Conservation (phyloP, 1,140 invertebrate genomes). For the Ips typographus region DNA sequence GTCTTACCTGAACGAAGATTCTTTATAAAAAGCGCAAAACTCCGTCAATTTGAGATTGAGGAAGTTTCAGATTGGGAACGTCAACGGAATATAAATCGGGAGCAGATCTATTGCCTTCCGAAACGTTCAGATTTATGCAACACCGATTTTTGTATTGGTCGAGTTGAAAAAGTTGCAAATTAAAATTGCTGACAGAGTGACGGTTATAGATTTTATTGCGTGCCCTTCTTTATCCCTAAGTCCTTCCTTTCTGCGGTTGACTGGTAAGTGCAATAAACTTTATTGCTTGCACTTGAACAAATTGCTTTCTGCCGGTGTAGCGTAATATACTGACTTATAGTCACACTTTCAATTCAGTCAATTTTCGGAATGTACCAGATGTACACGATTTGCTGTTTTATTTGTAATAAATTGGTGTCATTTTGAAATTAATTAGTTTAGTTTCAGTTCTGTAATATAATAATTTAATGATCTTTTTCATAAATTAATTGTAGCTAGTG, state of each 20-base stretch:
- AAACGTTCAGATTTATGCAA: slow-evolving; percentile 1
- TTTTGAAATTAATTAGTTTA: too few species aligned
- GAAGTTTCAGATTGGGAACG: slow-evolving; percentile 14
- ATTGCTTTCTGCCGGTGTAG: slow-evolving; percentile 19
- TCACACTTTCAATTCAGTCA: slow-evolving; percentile 18
- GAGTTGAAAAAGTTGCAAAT: too few species aligned
- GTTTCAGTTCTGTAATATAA: too few species aligned
- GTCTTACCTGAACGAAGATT: slow-evolving; percentile 11
- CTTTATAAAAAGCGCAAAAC: slow-evolving; percentile 14
- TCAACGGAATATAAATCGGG: slow-evolving; percentile 8
- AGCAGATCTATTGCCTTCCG: not conserved
- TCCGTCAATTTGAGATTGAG: slow-evolving; percentile 5
- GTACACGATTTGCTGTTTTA: not conserved
- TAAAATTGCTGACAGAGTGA: too few species aligned
- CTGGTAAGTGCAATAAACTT: slow-evolving; percentile 24
- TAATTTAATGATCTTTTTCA: too few species aligned
- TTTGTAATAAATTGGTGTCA: not conserved
- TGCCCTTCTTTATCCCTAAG: not conserved
- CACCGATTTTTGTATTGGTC: not conserved
- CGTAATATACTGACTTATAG: slow-evolving; percentile 13
- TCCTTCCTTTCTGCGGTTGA: slow-evolving; percentile 4
- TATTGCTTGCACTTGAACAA: slow-evolving; percentile 23
- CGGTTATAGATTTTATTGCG: not conserved
- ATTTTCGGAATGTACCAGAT: slow-evolving; percentile 17
- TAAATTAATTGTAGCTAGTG: too few species aligned